These are phyloP conservation scores for Cydia pomonella DNA, from an alignment of 1,140 invertebrate species.

Conservation along the genomic window DNA sequence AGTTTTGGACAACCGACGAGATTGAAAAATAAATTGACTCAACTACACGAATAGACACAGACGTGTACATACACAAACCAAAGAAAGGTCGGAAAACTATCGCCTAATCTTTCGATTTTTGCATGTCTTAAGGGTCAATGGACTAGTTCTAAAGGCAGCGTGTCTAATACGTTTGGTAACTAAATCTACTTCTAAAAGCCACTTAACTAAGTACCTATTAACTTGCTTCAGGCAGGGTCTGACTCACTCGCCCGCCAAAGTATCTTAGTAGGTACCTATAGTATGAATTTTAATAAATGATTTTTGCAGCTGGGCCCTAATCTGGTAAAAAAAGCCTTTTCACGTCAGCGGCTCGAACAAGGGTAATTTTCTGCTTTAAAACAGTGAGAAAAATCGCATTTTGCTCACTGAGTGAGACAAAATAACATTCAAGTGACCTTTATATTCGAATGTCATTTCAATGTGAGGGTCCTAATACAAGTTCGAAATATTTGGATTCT, in stretches of 20 bases:
- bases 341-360: too few relatives aligned
- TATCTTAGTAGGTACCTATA: too few relatives aligned
- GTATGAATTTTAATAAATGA: too few relatives aligned
- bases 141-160: neutral
- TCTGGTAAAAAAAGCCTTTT: too few relatives aligned
- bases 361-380: too few relatives aligned
- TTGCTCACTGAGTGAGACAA: too few relatives aligned
- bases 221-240: neutral
- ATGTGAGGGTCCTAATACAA: too few relatives aligned
- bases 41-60: neutral
- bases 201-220: neutral
- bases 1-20: constrained; percentile 25
- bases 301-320: too few relatives aligned
- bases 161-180: neutral
- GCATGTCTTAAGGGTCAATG: constrained; percentile 2
- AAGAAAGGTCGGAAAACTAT: constrained; percentile 11
- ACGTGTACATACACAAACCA: neutral
- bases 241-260: neutral
- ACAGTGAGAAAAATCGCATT: too few relatives aligned
- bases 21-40: constrained; percentile 29
- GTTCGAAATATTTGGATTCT: too few relatives aligned
- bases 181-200: constrained; percentile 17
- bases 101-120: constrained; percentile 4
- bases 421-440: too few relatives aligned
- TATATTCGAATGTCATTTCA: too few relatives aligned